Evolutionary conservation across 2,888 invertebrate species (phyloP).

Genomic region (Clitarchus hookeri): DNA sequence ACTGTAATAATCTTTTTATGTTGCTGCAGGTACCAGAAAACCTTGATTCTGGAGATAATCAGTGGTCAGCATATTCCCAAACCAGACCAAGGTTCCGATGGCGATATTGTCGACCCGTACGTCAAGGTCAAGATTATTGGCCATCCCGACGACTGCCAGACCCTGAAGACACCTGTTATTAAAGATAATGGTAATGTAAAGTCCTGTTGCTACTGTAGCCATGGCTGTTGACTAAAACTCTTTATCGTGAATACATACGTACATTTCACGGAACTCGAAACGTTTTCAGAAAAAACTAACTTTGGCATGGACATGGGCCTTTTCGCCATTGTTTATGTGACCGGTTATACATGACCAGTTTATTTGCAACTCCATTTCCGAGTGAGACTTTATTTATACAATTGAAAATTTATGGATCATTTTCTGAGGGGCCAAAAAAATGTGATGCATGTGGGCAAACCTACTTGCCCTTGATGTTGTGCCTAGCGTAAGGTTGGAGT

Average conservation of each 20-base stretch:
- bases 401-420: no score
- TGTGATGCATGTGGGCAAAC: no score
- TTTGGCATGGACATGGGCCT: no score
- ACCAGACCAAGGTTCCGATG: constrained; percentile 49
- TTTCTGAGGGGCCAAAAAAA: no score
- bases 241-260: neutral
- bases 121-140: constrained; percentile 57
- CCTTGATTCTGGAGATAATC: constrained; percentile 54
- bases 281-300: no score
- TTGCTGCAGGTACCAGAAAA: constrained; percentile 37
- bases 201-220: neutral
- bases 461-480: no score
- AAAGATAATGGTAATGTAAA: constrained; percentile 58
- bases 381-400: no score
- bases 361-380: no score
- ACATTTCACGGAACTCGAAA: neutral
- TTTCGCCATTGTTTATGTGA: no score
- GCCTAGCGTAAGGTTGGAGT: no score
- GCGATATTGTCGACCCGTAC: constrained; percentile 61
- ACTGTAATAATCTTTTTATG: no score
- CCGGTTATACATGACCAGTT: no score
- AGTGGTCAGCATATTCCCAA: constrained; percentile 64
- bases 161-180: constrained; percentile 56
- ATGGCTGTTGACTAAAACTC: constrained; percentile 33
- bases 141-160: constrained; percentile 54